Evolutionary conservation across 2,797 vertebrate species (phyloP), one percentile per base, ranked within the genome.

Genomic region (Galaxias olidus): DNA sequence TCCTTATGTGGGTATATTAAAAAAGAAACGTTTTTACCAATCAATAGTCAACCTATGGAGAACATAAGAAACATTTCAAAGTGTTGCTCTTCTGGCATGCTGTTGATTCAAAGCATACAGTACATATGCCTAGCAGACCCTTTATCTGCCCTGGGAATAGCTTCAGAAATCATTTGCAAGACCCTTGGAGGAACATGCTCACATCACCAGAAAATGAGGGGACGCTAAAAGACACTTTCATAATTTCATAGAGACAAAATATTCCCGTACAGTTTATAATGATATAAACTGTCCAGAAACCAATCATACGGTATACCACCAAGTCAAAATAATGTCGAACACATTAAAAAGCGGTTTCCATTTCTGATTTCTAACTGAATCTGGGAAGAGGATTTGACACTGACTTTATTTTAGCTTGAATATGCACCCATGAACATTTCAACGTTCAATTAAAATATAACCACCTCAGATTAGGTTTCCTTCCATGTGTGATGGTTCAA

Each of bases 181-280:
- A 77, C 68, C 12, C 71, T 68, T 76, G 66, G 71, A 64, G 9
- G 61, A 66, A 71, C 68, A 58, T 71, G 70, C 82, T 85, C 80
- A 79, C 76, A 83, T 88, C 78, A 81, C 75, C 81, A 71, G 82
- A 85, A 88, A 86, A 76, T 68, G 61, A 74, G 73, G 19, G 42
- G 63, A 84, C 80, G 67, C 68, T 73, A 78, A 77, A 82, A 73
- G 63, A 84, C 72, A 63, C 73, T 83, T 86, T 84, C 63, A 78
- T 86, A 86, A 88, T 87, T 88, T 81, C 77, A 86, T 83, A 90
- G 87, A 91, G 82, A 87, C 83, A 72, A 84, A 79, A 87, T 81
- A 84, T 88, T 87, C 83, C 72, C 55, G 77, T 54, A 64, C 82
- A 57, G 76, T 51, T 63, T 82, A 81, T 71, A 46, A 20, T 65